phyloP scores from a whole-genome alignment of 2,888 invertebrate species.

The Timema podura region DNA sequence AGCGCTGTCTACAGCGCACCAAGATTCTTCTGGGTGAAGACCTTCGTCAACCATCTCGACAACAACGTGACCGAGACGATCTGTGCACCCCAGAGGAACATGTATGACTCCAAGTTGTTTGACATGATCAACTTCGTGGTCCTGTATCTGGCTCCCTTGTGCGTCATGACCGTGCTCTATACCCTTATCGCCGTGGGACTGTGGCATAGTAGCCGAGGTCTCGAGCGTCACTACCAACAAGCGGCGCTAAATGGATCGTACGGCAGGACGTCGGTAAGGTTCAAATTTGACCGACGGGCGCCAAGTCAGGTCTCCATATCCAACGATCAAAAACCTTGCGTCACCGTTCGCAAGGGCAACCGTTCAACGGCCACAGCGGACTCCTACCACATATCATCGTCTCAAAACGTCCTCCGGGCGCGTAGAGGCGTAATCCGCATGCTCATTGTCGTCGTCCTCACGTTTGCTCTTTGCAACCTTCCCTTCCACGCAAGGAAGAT shows the following conservation, averaged over 20 bases:
- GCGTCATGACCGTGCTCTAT: conserved; percentile 73
- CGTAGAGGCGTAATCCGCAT: conserved; percentile 83
- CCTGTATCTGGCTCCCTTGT: conserved; percentile 75
- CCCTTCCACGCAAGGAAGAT: conserved; percentile 85
- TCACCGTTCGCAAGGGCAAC: background rate
- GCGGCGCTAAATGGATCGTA: background rate
- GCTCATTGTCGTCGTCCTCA: conserved; percentile 81
- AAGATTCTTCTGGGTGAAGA: conserved; percentile 78
- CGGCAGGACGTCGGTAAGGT: background rate
- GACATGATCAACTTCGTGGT: conserved; percentile 79
- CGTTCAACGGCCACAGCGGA: conserved; percentile 24
- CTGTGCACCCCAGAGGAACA: conserved; percentile 69
- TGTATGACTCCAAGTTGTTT: conserved; percentile 72
- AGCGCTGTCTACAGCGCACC: conserved; percentile 80
- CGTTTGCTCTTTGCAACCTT: conserved; percentile 84
- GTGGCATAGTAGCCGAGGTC: conserved; percentile 52
- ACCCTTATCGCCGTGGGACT: conserved; percentile 78
- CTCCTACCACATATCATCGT: conserved; percentile 53
- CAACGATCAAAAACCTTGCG: background rate
- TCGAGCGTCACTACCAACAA: conserved; percentile 20
- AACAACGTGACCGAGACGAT: conserved; percentile 62
- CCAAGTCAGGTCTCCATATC: background rate
- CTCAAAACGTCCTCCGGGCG: conserved; percentile 72
- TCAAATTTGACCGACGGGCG: background rate
- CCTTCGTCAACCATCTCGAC: conserved; percentile 59